Evolutionary conservation across 2,113 vertebrate species (phyloP).

Genomic region (Gadus chalcogrammus): DNA sequence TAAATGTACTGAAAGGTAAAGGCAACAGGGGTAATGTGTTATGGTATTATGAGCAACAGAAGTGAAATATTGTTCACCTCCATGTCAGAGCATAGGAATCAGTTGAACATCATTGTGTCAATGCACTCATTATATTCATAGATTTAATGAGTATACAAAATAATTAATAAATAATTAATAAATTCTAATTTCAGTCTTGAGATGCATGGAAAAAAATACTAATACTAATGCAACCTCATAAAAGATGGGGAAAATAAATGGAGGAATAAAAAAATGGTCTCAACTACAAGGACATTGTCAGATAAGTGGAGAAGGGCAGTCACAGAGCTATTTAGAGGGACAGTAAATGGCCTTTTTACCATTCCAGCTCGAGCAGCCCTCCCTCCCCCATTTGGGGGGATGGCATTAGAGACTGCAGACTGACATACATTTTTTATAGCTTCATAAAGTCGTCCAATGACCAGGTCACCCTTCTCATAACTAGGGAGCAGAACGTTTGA

Average conservation of each 20-base stretch:
- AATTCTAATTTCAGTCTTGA: conserved; percentile 7
- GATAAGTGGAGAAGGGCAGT: conserved; percentile 81
- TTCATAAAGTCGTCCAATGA: conserved; percentile 99
- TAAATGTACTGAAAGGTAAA: background rate
- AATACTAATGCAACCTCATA: conserved; percentile 59
- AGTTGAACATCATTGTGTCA: background rate
- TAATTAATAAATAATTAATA: too few relatives aligned
- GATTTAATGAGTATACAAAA: too few relatives aligned
- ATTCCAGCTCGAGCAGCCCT: conserved; percentile 78
- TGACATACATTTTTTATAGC: conserved; percentile 99
- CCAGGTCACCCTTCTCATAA: conserved; percentile 99
- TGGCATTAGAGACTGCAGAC: conserved; percentile 99
- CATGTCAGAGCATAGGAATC: background rate
- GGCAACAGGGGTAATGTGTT: conserved; percentile 1
- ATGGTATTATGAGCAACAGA: background rate
- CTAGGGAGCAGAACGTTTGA: conserved; percentile 99
- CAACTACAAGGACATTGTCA: conserved; percentile 76
- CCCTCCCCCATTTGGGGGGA: conserved; percentile 75
- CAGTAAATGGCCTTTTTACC: conserved; percentile 93
- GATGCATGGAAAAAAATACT: conserved; percentile 34
- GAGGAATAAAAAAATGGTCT: conserved; percentile 67
- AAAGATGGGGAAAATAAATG: conserved; percentile 53
- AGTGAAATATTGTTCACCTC: background rate
- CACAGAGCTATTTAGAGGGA: conserved; percentile 90
- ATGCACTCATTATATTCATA: conserved; percentile 11